phyloP scores from a whole-genome alignment of 64 coral and sea anemone genomes.

The Catalaphyllia jardinei region DNA sequence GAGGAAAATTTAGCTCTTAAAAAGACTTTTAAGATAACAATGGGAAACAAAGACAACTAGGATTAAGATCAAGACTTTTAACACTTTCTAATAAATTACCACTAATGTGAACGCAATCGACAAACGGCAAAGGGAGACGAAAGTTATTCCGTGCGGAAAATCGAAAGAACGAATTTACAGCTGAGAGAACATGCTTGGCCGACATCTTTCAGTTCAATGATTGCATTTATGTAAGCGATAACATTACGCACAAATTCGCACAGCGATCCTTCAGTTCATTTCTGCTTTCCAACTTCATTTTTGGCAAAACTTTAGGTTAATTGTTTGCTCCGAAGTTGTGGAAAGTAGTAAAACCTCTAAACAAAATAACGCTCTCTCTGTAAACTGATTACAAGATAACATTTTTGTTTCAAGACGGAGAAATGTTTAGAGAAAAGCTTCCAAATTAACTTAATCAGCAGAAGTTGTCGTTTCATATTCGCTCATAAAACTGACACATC shows the following conservation, averaged over 20 bases:
- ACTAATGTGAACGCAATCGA: background rate
- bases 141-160: background rate
- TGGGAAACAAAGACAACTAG: background rate
- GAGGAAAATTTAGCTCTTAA: conserved; percentile 1
- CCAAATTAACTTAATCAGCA: background rate
- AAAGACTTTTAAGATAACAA: background rate
- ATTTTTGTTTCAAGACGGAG: background rate
- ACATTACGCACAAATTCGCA: background rate
- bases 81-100: background rate
- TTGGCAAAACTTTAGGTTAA: background rate
- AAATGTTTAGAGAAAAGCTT: background rate
- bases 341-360: background rate
- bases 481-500: too few relatives aligned
- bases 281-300: background rate
- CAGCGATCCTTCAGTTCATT: background rate
- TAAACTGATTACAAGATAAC: background rate
- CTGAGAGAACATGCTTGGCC: background rate
- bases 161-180: background rate
- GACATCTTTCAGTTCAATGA: conserved; percentile 2
- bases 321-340: background rate
- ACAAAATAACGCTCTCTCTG: background rate
- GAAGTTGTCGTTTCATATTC: too few relatives aligned
- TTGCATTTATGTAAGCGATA: conserved; percentile 16
- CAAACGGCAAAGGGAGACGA: background rate
- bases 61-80: background rate